Base-by-base conservation (phyloP, 2,797 vertebrate genomes). In the Tamandua tetradactyla region DNA sequence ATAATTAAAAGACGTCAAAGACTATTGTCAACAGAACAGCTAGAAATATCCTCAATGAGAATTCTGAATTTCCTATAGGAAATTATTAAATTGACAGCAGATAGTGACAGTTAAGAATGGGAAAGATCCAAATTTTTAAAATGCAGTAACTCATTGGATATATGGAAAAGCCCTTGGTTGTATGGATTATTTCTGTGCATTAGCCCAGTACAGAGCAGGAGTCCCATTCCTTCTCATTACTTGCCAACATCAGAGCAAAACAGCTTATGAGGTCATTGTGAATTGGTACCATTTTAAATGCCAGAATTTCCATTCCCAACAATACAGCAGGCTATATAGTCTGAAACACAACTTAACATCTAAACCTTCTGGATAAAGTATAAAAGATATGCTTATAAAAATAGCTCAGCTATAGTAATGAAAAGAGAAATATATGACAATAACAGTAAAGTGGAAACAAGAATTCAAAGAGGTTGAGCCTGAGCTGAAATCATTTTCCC, bases 1-100 rank as follows among this genome's bases (percentile, higher is more conserved):
- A 90, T 95, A 96, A 95, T 95, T 80, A 95, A 94, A 94, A 42
- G 59, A 91, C 32, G 1, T 40, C 71, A 68, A 62, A 74, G 55
- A 83, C 5, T 13, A 92, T 44, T 55, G 74, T 93, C 61, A 66
- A 68, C 7, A 27, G 72, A 78, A 8, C 4, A 23, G 49, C n/a
- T 88, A 88, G 66, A 90, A 85, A 90, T 92, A 93, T 40, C 62
- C 72, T 94, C 85, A 81, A 35, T 27, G 14, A 90, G 72, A 93
- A 81, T 25, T 30, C 11, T 83, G 81, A 55, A 81, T 96, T 92
- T 96, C 82, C 92, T 85, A 74, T 30, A 59, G 84, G 62, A 93
- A 94, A 92, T 92, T 81, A 87, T 55, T 88, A 83, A 94, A 82
- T 49, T 62, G 61, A 89, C 20, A 81, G 52, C 85, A 5, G 78